A percentile compares a stretch with the other conserved stretches of the same genome.
Evolutionary conservation across 2,113 vertebrate species (phyloP).

Genomic region (Myocastor coypus): DNA sequence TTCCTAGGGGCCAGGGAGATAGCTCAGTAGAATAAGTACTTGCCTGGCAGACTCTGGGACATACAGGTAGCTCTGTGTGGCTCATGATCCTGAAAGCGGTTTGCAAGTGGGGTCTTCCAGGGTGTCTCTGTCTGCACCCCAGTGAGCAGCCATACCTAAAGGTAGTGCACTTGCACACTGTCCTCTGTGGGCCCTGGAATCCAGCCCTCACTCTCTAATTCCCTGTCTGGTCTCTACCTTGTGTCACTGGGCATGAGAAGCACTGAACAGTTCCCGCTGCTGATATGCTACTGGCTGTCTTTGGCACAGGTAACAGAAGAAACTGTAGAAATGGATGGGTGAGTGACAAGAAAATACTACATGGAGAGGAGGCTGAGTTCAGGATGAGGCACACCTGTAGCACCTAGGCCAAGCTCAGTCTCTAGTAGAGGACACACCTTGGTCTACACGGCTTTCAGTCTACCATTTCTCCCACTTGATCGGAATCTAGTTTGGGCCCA

Average conservation of each 20-base stretch:
- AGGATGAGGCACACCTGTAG: not conserved
- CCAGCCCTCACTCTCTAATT: not conserved
- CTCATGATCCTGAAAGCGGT: not conserved
- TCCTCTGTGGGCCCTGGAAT: not conserved
- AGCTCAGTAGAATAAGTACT: no score
- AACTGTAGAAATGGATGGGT: not conserved
- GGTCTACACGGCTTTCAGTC: not conserved
- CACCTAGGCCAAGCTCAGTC: not conserved
- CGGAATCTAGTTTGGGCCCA: not conserved
- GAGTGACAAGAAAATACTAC: not conserved
- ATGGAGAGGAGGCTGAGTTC: not conserved
- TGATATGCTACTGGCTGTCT: not conserved
- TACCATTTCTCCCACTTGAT: not conserved
- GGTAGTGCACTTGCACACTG: conserved; percentile 49
- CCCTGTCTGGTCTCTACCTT: not conserved
- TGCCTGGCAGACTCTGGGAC: not conserved
- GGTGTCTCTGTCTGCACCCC: not conserved
- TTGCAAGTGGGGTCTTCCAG: not conserved
- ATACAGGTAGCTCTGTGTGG: not conserved
- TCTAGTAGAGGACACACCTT: not conserved
- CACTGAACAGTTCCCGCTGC: not conserved
- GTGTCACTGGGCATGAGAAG: not conserved
- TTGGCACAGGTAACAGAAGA: not conserved
- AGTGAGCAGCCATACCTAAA: not conserved
- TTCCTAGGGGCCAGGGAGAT: not conserved